Percentiles rank a stretch among this genome's conserved stretches.
These are phyloP conservation scores for Greenwoodochromis staneri DNA, from an alignment of 2,113 vertebrate genomes.

Conservation along the genomic window DNA sequence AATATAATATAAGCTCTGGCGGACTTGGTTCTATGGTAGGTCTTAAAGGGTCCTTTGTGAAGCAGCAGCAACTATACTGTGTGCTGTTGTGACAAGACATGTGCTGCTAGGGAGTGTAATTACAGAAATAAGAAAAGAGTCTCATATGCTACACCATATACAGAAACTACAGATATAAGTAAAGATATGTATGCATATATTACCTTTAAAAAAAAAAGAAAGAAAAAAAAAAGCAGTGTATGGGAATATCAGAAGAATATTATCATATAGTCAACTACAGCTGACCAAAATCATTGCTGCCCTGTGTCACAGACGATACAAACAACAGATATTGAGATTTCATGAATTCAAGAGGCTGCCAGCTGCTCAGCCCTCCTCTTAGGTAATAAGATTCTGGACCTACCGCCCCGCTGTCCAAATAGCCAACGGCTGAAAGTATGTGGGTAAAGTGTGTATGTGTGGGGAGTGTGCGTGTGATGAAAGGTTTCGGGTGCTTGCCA, in stretches of 20 bases:
- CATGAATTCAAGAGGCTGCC: constrained; percentile 27
- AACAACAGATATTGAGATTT: constrained; percentile 39
- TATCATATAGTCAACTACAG: background rate
- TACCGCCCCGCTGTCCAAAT: constrained; percentile 9
- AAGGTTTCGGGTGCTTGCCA: background rate
- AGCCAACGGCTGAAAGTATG: constrained; percentile 20
- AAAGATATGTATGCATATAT: background rate
- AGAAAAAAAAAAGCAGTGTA: background rate
- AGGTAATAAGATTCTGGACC: constrained; percentile 48
- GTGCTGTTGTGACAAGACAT: background rate
- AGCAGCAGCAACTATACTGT: background rate
- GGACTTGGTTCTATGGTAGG: too few species aligned
- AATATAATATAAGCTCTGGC: too few species aligned
- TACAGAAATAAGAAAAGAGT: background rate
- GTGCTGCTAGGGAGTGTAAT: background rate
- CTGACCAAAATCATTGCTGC: background rate
- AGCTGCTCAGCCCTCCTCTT: constrained; percentile 34
- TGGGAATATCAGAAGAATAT: background rate
- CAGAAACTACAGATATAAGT: background rate
- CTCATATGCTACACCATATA: background rate
- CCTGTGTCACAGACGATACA: background rate
- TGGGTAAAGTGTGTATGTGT: background rate
- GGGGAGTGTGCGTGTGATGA: background rate
- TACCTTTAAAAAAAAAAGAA: background rate
- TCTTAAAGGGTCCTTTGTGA: background rate